Evolutionary conservation across 2,113 vertebrate species (phyloP), one percentile per base, ranked within the genome.

Genomic region (Mionectes macconnelli): DNA sequence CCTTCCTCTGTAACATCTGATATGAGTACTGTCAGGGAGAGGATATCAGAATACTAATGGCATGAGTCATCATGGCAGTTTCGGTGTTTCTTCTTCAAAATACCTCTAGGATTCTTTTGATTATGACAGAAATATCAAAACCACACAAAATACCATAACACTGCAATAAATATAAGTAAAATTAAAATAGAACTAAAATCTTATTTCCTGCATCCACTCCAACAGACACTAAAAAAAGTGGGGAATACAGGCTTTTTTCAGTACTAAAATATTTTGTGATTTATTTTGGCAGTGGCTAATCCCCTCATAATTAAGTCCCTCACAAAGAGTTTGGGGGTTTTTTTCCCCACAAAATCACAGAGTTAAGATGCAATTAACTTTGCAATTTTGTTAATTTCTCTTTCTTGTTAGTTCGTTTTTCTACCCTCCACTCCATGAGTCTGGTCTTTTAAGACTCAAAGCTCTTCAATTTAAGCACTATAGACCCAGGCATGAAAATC

Each of bases 1-100:
- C 67, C 42, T 95, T 91, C 70, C 67, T 89, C 87, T 97, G 53
- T 70, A 72, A 59, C 67, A 76, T 85, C 77, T 91, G 70, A 93
- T 75, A 69, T 27, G 49, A 67, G 72, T 85, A 49, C 70, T 80
- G 84, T 76, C 74, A 80, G 42, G 47, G 30, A 95, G 64, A 64
- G 47, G 80, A 45, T 89, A 84, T 84, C 24, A 81, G 84, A 87
- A 89, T 84, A 87, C 52, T 84, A 78, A 90, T 67, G 50, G 45
- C 28, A 92, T 93, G 91, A 94, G 84, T 94, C 86, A 94, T 70
- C 55, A 16, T 37, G 31, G 30, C 52, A 91, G 56, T 63, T 89
- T 66, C 75, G 78, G 80, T 50, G n/a, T 39, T 94, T 53, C 62
- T 69, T 28, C 68, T 78, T 80, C 21, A 1, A 63, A 84, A 74